phyloP scores from a whole-genome alignment of 2,888 invertebrate genomes.

The Aproaerema taeniolella region DNA sequence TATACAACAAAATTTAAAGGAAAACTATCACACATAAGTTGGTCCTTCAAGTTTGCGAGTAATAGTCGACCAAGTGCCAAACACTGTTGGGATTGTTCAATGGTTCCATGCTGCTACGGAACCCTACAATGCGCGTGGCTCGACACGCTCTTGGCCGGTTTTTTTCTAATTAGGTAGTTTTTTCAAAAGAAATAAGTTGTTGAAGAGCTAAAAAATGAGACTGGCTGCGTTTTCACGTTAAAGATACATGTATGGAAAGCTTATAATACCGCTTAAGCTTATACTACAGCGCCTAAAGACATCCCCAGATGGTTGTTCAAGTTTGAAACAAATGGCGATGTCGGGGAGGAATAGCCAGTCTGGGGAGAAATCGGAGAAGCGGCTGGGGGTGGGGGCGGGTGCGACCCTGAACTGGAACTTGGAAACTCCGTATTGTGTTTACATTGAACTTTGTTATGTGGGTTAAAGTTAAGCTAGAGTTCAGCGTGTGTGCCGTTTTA shows the following conservation, averaged over 20 bases:
- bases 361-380: constrained; percentile 19
- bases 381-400: constrained; percentile 26
- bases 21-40: too few relatives aligned
- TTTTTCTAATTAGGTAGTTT: background rate
- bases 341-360: constrained; percentile 23
- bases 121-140: background rate
- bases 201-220: too few relatives aligned
- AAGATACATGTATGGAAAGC: too few relatives aligned
- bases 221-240: too few relatives aligned
- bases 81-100: too few relatives aligned
- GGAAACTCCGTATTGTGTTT: constrained; percentile 76
- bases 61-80: too few relatives aligned
- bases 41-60: too few relatives aligned
- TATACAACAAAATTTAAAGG: too few relatives aligned
- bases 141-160: constrained; percentile 1
- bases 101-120: background rate
- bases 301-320: background rate
- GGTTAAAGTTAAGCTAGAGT: constrained; percentile 77
- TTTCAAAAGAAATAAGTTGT: too few relatives aligned
- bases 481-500: constrained; percentile 67
- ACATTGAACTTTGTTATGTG: constrained; percentile 78
- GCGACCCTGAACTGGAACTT: constrained; percentile 76
- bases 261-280: too few relatives aligned
- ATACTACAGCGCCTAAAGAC: background rate
- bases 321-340: constrained; percentile 18